These are phyloP conservation scores for Telmatherina bonti DNA, from an alignment of 2,797 vertebrate species.

Conservation along the genomic window DNA sequence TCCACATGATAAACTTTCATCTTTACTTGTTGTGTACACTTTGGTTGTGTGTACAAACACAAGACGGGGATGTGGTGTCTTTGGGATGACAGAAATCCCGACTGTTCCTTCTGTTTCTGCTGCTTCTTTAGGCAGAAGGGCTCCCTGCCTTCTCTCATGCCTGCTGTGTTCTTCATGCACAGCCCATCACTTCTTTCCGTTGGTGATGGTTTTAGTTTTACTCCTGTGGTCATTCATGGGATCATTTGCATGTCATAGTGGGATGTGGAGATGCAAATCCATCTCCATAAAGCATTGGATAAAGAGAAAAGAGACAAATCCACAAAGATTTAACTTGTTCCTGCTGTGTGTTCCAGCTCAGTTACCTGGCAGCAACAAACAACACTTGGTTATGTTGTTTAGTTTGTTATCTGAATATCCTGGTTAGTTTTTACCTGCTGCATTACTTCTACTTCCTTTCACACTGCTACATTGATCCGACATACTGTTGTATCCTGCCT, in stretches of 20 bases:
- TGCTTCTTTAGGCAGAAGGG: neutral
- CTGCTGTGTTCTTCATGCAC: neutral
- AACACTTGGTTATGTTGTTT: neutral
- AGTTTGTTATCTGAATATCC: neutral
- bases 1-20: neutral
- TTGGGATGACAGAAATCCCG: neutral
- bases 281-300: slow-evolving; percentile 16
- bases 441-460: neutral
- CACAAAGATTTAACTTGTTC: neutral
- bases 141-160: neutral
- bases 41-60: slow-evolving; percentile 8
- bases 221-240: slow-evolving; percentile 8
- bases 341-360: neutral
- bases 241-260: slow-evolving; percentile 60
- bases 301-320: neutral
- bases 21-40: too few species aligned
- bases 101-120: neutral
- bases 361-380: neutral
- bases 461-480: neutral
- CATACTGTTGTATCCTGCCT: neutral
- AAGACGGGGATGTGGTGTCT: neutral
- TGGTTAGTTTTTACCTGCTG: neutral
- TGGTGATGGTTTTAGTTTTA: slow-evolving; percentile 9
- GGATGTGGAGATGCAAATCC: slow-evolving; percentile 54
- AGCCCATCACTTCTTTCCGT: slow-evolving; percentile 3